phyloP scores from a whole-genome alignment of 2,113 vertebrate species.

The Onychostruthus taczanowskii region DNA sequence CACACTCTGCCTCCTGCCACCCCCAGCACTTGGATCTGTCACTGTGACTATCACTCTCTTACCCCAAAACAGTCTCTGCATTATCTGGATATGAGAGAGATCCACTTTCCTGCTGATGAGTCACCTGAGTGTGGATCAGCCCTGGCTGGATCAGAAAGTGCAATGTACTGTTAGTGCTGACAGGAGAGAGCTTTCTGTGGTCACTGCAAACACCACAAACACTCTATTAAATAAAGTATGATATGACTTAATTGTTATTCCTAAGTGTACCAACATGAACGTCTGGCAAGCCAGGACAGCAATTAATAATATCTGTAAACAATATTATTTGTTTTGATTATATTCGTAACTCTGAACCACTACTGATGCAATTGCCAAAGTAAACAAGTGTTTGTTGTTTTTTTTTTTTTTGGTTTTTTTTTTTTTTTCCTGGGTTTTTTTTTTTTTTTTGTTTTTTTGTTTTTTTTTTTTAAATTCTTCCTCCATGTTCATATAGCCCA shows the following conservation, averaged over 20 bases:
- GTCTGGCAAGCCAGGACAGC: background rate
- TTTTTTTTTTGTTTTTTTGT: no score
- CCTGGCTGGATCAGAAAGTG: background rate
- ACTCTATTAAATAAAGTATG: background rate
- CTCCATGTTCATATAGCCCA: background rate
- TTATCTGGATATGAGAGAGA: background rate
- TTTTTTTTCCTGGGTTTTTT: no score
- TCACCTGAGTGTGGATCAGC: no score
- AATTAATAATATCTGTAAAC: background rate
- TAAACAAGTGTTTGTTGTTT: background rate
- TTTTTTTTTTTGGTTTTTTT: no score
- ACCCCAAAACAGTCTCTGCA: background rate
- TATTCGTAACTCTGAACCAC: background rate
- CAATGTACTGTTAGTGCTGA: background rate
- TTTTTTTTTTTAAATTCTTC: background rate
- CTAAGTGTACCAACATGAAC: background rate
- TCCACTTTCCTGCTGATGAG: background rate
- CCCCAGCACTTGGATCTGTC: background rate
- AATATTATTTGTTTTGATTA: background rate
- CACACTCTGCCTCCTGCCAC: background rate
- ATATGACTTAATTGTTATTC: background rate
- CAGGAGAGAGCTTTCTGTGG: background rate
- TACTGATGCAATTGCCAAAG: background rate
- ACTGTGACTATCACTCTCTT: no score
- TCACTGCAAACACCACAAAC: background rate